Base-by-base conservation (phyloP, 2,797 vertebrate genomes). In the Gobio occitaniae region DNA sequence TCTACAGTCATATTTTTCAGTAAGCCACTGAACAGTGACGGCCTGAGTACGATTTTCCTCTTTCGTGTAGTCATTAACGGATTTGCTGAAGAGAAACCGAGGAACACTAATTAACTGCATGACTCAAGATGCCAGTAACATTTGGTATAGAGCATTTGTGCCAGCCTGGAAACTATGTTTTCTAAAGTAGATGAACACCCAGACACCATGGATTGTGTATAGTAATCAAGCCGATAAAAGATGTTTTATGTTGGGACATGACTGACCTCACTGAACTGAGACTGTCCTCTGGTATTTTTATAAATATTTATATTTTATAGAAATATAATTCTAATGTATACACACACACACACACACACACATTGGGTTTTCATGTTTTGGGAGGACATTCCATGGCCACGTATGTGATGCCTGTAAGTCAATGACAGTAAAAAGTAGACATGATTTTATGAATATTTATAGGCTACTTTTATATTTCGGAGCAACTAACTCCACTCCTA, bases 1-100 rank as follows among this genome's bases (percentile, higher is more conserved):
- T 77, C 87, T 66, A 74, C 48, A 85, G 78, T 81, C 25, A 88
- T 88, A 84, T 88, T 63, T 72, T 72, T 89, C 59, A 36, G 17
- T 71, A 76, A 47, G 75, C 78, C 44, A 61, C 50, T 78, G 76
- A 61, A 78, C 72, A 63, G 80, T 77, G 78, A 82, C 50, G 68
- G 52, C 72, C 78, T 2, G 80, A 61, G 82, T 68, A 70, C 44
- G 11, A 61, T 68, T 84, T 75, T 36, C 50, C 52, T 56, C 78
- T 41, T 76, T 82, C 16, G 29, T 76, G 61, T 44, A n/a, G 25
- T 82, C 78, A 80, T 82, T 85, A 85, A 78, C 47, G 21, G 47
- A 66, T 78, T 48, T 82, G 19, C 50, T 52, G 74, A 59, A 44
- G 54, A 82, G 69, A 87, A 82, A 77, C 44, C 66, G 72, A 82